These are phyloP conservation scores for Rhogogaster chlorosoma DNA, from an alignment of 2,888 invertebrate species.

Conservation along the genomic window DNA sequence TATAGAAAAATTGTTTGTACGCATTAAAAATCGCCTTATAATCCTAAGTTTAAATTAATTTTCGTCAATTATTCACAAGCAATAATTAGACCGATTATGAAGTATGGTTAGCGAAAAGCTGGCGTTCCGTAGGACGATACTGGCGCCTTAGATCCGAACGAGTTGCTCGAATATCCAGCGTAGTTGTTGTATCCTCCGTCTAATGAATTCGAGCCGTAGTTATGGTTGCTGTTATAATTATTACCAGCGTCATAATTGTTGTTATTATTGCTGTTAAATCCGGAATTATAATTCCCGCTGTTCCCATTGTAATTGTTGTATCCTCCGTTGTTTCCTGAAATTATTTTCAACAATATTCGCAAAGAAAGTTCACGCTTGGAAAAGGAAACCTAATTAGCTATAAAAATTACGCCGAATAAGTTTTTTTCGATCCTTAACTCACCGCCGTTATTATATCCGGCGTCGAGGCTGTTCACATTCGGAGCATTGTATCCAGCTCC, in stretches of 20 bases:
- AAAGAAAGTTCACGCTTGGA: neutral
- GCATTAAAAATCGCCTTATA: neutral
- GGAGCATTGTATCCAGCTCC: slow-evolving; percentile 59
- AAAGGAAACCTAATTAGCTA: neutral
- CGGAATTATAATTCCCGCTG: slow-evolving; percentile 62
- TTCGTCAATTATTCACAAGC: neutral
- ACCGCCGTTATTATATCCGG: slow-evolving; percentile 61
- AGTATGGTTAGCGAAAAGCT: slow-evolving; percentile 64
- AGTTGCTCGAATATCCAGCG: slow-evolving; percentile 63
- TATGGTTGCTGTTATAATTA: slow-evolving; percentile 38
- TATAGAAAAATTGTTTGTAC: slow-evolving; percentile 11
- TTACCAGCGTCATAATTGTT: slow-evolving; percentile 63
- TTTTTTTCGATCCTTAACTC: neutral
- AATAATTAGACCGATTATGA: neutral
- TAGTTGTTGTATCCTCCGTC: slow-evolving; percentile 54
- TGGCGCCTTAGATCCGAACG: slow-evolving; percentile 64
- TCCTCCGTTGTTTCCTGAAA: slow-evolving; percentile 68
- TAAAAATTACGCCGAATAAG: neutral
- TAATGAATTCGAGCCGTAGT: slow-evolving; percentile 38
- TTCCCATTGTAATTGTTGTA: slow-evolving; percentile 62
- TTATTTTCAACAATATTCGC: neutral
- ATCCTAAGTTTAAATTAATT: slow-evolving; percentile 23
- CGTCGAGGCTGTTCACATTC: slow-evolving; percentile 58
- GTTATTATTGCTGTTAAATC: slow-evolving; percentile 60
- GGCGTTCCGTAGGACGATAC: slow-evolving; percentile 72